A percentile compares a stretch with the other conserved stretches of the same genome.
Conservation (phyloP, 2,113 vertebrate species). For the Bambusicola thoracicus region DNA sequence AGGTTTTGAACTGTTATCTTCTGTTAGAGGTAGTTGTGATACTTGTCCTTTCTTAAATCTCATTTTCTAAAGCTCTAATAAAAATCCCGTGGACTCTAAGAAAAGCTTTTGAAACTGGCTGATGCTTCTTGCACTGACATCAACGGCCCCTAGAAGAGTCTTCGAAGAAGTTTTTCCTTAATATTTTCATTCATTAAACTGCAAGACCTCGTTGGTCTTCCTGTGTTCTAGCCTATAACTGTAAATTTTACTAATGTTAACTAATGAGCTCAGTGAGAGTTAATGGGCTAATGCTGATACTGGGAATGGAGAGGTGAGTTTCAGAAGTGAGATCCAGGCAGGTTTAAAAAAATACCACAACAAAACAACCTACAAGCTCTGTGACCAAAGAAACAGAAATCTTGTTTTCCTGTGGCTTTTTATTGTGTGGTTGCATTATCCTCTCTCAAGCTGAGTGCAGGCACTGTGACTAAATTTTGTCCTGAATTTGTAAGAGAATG, state of each 20-base stretch:
- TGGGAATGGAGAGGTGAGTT: neutral
- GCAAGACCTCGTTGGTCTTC: neutral
- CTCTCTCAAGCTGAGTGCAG: neutral
- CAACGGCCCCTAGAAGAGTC: neutral
- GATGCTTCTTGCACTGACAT: neutral
- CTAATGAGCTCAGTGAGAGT: neutral
- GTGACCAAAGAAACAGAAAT: neutral
- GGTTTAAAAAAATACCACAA: neutral
- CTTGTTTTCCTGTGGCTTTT: neutral
- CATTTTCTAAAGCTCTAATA: neutral
- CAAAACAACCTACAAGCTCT: neutral
- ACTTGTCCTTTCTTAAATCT: slow-evolving; percentile 8
- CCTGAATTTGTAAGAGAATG: neutral
- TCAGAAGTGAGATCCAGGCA: neutral
- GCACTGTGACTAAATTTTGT: neutral
- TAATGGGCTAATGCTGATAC: neutral
- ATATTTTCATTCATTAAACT: neutral
- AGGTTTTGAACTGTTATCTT: neutral
- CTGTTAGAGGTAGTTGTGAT: neutral
- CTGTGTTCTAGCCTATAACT: neutral
- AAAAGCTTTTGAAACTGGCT: neutral
- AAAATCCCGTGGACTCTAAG: neutral
- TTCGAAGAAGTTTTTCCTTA: neutral
- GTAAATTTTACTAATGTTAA: neutral
- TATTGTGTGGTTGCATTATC: neutral